These are phyloP conservation scores for Drosophila baimaii DNA, from an alignment of 1,140 invertebrate genomes.

Conservation along the genomic window DNA sequence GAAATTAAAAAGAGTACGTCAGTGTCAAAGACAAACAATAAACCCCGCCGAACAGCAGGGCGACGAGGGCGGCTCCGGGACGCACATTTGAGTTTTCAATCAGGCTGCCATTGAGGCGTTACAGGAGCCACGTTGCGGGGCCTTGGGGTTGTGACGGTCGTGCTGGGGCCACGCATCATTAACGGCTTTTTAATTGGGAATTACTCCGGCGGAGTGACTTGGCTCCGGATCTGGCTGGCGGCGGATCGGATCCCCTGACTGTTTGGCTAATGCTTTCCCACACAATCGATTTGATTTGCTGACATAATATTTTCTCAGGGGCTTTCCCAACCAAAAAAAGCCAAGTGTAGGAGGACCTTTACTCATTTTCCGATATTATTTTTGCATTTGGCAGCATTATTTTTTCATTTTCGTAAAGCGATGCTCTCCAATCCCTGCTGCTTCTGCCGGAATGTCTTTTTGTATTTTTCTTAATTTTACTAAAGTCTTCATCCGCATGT, in stretches of 20 bases:
- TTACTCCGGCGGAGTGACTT: constrained; percentile 3
- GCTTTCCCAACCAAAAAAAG: constrained; percentile 16
- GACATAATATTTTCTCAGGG: constrained; percentile 47
- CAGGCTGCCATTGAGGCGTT: constrained; percentile 76
- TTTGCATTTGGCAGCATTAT: constrained; percentile 68
- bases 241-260: constrained; percentile 9
- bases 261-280: constrained; percentile 57
- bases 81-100: constrained; percentile 76
- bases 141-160: constrained; percentile 32
- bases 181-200: constrained; percentile 66
- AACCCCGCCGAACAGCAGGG: constrained; percentile 16
- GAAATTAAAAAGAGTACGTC: constrained; percentile 62
- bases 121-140: constrained; percentile 60
- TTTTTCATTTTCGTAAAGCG: constrained; percentile 66
- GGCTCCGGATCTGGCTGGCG: constrained; percentile 6
- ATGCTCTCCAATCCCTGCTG: constrained; percentile 19
- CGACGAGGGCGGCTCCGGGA: constrained; percentile 10
- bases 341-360: constrained; percentile 12
- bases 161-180: constrained; percentile 62
- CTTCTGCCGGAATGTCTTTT: constrained; percentile 34
- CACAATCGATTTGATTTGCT: constrained; percentile 51
- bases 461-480: constrained; percentile 74
- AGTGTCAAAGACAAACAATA: constrained; percentile 68
- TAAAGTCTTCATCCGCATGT: constrained; percentile 53
- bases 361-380: constrained; percentile 52